A percentile compares a stretch with the other conserved stretches of the same genome.
Evolutionary conservation across 2,888 invertebrate species (phyloP).

Genomic region (Eupithecia tripunctaria): DNA sequence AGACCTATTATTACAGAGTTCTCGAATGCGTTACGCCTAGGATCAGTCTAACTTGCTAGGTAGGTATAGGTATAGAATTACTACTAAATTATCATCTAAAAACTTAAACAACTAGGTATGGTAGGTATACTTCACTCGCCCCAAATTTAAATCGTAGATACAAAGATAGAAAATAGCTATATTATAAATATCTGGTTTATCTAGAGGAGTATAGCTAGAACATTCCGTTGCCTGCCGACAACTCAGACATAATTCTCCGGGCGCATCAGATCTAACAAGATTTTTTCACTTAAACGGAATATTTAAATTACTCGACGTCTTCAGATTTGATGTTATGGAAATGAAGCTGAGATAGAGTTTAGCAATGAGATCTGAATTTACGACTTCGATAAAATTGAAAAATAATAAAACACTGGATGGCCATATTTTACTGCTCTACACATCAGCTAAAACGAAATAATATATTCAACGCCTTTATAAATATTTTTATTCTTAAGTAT

Average conservation of each 20-base stretch:
- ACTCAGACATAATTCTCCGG: constrained; percentile 42
- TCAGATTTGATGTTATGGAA: constrained; percentile 31
- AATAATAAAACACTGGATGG: not conserved
- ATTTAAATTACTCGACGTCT: constrained; percentile 50
- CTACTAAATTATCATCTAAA: no score
- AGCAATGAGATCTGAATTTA: not conserved
- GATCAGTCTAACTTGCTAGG: no score
- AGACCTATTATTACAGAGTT: no score
- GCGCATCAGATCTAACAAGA: constrained; percentile 44
- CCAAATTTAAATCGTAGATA: no score
- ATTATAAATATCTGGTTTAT: no score
- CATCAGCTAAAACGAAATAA: not conserved
- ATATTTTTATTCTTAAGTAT: not conserved
- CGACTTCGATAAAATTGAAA: constrained; percentile 6
- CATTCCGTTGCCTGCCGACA: not conserved
- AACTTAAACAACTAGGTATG: no score
- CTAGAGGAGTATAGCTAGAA: not conserved
- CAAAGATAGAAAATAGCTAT: no score
- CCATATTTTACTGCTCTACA: not conserved
- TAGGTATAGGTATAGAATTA: no score
- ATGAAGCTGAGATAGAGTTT: constrained; percentile 23
- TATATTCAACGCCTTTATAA: not conserved
- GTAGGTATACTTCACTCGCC: no score
- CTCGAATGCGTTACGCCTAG: no score
- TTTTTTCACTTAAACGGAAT: constrained; percentile 50